These are phyloP conservation scores for Anarrhichthys ocellatus DNA, from an alignment of 2,113 vertebrate species.

Conservation along the genomic window DNA sequence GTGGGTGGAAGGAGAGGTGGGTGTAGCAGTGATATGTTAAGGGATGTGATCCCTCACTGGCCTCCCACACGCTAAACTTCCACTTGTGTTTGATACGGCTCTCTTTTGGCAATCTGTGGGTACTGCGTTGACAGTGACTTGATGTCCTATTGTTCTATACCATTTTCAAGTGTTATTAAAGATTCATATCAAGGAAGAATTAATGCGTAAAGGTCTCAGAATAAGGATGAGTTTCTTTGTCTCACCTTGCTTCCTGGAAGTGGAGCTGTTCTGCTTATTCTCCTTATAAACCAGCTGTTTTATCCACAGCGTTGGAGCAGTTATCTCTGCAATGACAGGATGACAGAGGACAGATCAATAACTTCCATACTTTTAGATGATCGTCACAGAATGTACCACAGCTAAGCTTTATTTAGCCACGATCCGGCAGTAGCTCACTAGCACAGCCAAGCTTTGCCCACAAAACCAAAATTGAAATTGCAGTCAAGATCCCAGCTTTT, in stretches of 20 bases:
- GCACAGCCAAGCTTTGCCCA: conserved; percentile 24
- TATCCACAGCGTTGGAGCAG: conserved; percentile 95
- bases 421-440: conserved; percentile 9
- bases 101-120: background rate
- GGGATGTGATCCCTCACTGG: background rate
- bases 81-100: background rate
- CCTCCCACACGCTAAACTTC: background rate
- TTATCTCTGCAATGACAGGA: conserved; percentile 89
- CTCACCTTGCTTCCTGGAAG: conserved; percentile 90
- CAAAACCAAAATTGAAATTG: conserved; percentile 38
- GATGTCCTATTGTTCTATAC: background rate
- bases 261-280: conserved; percentile 92
- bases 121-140: background rate
- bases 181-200: background rate
- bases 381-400: conserved; percentile 1
- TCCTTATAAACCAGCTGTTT: conserved; percentile 94
- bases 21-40: background rate
- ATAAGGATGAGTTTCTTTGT: background rate
- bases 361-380: background rate
- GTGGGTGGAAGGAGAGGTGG: background rate
- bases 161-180: background rate
- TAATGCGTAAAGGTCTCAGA: background rate
- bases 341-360: conserved; percentile 20
- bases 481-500: conserved; percentile 35
- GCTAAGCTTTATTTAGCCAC: conserved; percentile 10